Conservation (phyloP, 2,797 vertebrate species). For the Podargus strigoides region DNA sequence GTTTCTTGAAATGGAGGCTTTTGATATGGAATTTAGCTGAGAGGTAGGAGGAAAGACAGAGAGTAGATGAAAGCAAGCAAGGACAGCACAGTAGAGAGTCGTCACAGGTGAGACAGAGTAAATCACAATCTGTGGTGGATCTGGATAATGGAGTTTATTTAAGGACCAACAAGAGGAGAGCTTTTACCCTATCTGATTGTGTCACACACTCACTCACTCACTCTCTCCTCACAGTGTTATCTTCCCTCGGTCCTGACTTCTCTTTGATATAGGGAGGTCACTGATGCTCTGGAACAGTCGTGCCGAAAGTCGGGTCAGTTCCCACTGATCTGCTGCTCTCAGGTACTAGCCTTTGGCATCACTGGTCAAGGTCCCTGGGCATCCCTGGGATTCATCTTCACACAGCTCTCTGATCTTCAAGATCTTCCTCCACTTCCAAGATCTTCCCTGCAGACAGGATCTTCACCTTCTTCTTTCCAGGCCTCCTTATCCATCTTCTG, state of each 20-base stretch:
- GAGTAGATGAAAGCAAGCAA: not conserved
- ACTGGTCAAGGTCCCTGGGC: not conserved
- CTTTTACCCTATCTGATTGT: not conserved
- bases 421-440: not conserved
- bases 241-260: too few relatives aligned
- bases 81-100: accelerated
- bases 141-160: not conserved
- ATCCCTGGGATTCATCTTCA: not conserved
- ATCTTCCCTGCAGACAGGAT: not conserved
- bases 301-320: not conserved
- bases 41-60: not conserved
- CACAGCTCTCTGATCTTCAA: not conserved
- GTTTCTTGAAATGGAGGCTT: not conserved
- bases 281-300: not conserved
- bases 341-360: not conserved
- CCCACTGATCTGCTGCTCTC: not conserved
- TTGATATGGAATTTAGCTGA: not conserved
- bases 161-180: not conserved
- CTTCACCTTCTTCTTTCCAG: not conserved
- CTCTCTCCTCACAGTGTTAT: too few relatives aligned
- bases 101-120: not conserved
- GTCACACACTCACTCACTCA: not conserved
- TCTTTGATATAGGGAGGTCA: accelerated
- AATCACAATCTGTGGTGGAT: accelerated
- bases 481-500: too few relatives aligned